Conservation (phyloP, 2,888 invertebrate genomes). For the Geotrupes spiniger region DNA sequence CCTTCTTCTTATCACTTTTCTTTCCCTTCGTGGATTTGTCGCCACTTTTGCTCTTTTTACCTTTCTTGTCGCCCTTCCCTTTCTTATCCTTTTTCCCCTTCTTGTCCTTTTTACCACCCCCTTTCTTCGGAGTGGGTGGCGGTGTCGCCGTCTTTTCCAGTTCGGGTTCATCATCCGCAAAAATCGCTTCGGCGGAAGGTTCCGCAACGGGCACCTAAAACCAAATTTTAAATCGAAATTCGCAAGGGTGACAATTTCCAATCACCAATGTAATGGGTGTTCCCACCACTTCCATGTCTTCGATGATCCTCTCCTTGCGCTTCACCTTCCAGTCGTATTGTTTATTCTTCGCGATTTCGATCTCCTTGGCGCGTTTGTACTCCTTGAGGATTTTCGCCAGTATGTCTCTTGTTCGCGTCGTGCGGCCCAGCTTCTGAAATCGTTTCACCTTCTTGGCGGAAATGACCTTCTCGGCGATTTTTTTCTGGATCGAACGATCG, state of each 20-base stretch:
- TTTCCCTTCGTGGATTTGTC: conserved; percentile 14
- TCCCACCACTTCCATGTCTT: conserved; percentile 16
- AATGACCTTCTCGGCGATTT: conserved; percentile 20
- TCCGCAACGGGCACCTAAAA: too few relatives aligned
- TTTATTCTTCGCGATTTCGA: conserved; percentile 18
- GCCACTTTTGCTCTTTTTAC: conserved; percentile 9
- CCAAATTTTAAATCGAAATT: not conserved
- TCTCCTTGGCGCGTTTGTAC: conserved; percentile 19
- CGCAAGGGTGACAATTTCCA: not conserved
- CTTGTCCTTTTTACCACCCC: conserved; percentile 15
- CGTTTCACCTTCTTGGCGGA: conserved; percentile 19
- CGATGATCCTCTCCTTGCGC: conserved; percentile 14
- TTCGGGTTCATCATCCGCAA: not conserved
- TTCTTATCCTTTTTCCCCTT: conserved; percentile 20
- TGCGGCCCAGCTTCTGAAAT: conserved; percentile 10
- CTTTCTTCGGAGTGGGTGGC: conserved; percentile 8
- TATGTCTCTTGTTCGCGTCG: conserved; percentile 18
- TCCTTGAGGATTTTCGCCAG: conserved; percentile 25
- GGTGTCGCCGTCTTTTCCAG: conserved; percentile 3
- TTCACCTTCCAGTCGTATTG: conserved; percentile 23
- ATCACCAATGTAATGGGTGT: conserved; percentile 19
- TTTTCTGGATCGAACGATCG: conserved; percentile 6
- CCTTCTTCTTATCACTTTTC: conserved; percentile 11
- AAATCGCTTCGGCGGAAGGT: not conserved
- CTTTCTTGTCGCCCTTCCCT: conserved; percentile 8